phyloP scores from a whole-genome alignment of 2,888 invertebrate species.

The Nycteola revayana region DNA sequence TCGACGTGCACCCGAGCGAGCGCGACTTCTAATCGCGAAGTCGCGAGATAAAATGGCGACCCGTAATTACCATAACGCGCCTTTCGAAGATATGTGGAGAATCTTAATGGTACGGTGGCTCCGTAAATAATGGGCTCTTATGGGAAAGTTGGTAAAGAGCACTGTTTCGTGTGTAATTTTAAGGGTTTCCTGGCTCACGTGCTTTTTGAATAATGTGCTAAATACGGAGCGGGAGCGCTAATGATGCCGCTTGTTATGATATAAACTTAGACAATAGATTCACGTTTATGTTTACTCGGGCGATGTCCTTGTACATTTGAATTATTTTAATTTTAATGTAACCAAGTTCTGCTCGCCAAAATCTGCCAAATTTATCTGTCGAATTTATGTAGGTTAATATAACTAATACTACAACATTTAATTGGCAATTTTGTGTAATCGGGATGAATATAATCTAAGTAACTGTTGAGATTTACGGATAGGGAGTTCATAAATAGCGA shows the following conservation, averaged over 20 bases:
- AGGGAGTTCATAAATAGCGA: slow-evolving; percentile 22
- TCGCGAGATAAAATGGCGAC: slow-evolving; percentile 80
- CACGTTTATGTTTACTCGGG: slow-evolving; percentile 22
- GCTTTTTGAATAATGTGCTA: slow-evolving; percentile 78
- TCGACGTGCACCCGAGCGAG: slow-evolving; percentile 61
- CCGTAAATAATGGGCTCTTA: slow-evolving; percentile 81
- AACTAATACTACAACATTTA: too few relatives aligned
- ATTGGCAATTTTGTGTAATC: slow-evolving; percentile 18
- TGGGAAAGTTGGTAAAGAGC: slow-evolving; percentile 80
- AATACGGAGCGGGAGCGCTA: slow-evolving; percentile 58
- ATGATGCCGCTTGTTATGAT: slow-evolving; percentile 61
- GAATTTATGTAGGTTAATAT: slow-evolving; percentile 11
- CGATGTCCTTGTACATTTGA: slow-evolving; percentile 21
- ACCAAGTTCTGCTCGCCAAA: too few relatives aligned
- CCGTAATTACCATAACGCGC: slow-evolving; percentile 81
- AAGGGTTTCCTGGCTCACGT: slow-evolving; percentile 74
- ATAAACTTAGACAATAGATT: slow-evolving; percentile 45
- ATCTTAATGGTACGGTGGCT: slow-evolving; percentile 81
- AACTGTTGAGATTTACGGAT: slow-evolving; percentile 15
- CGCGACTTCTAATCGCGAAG: slow-evolving; percentile 73
- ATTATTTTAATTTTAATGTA: slow-evolving; percentile 27
- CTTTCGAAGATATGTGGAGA: slow-evolving; percentile 81
- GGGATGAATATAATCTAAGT: slow-evolving; percentile 8
- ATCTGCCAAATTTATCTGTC: slow-evolving; percentile 16
- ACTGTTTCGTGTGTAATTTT: slow-evolving; percentile 81